phyloP scores from a whole-genome alignment of 2,797 vertebrate genomes.

The Pipistrellus pipistrellus region DNA sequence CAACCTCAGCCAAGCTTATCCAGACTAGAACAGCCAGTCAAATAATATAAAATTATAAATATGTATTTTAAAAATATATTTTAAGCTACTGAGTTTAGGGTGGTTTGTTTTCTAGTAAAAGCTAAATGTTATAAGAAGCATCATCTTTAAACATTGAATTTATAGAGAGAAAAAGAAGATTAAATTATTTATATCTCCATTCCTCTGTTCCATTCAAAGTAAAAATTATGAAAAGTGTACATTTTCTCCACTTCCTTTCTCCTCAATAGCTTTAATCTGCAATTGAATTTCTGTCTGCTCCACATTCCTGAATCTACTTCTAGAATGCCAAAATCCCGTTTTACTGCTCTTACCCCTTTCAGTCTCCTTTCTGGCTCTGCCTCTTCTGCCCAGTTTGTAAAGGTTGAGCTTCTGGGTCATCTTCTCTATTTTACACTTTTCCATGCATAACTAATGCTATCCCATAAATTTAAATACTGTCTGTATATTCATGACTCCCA shows the following conservation, averaged over 20 bases:
- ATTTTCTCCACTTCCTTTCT: not conserved
- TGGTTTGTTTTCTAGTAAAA: slow-evolving; percentile 27
- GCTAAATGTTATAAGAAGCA: slow-evolving; percentile 9
- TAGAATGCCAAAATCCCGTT: not conserved
- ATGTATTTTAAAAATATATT: not conserved
- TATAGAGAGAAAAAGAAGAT: not conserved
- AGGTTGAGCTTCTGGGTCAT: not conserved
- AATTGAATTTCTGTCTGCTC: not conserved
- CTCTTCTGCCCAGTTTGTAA: not conserved
- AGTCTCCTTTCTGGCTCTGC: not conserved
- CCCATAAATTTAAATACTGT: not conserved
- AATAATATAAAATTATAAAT: slow-evolving; percentile 16
- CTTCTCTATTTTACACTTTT: not conserved
- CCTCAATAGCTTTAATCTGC: not conserved
- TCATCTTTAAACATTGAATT: slow-evolving; percentile 2
- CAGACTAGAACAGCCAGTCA: not conserved
- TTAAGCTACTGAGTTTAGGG: not conserved
- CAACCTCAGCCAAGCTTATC: not conserved
- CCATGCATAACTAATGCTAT: not conserved
- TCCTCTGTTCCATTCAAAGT: slow-evolving; percentile 15
- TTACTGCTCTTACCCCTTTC: not conserved
- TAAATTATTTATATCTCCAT: not conserved
- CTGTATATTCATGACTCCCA: not conserved
- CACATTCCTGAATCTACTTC: not conserved
- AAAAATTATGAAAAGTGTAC: not conserved